phyloP scores from a whole-genome alignment of 2,113 vertebrate genomes.

The Salvelinus namaycush region DNA sequence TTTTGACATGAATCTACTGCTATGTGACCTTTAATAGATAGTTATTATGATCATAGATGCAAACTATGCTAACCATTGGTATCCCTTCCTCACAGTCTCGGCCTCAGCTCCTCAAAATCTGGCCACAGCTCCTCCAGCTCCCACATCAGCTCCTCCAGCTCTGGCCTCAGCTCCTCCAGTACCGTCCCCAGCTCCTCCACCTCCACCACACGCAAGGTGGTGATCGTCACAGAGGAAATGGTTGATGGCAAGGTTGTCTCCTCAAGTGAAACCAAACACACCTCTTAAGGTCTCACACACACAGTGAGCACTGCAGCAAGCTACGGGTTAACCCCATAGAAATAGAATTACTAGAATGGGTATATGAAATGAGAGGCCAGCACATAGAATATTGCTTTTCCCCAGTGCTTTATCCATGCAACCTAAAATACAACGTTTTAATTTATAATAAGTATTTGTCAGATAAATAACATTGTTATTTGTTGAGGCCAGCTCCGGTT shows the following conservation, averaged over 20 bases:
- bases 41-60: no score
- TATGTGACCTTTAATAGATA: no score
- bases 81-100: neutral
- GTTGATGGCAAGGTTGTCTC: slow-evolving; percentile 62
- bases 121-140: neutral
- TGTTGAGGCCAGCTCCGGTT: no score
- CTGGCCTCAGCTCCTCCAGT: neutral
- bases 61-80: neutral
- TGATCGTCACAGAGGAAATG: slow-evolving; percentile 62
- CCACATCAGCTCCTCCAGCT: neutral
- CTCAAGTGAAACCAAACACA: slow-evolving; percentile 9
- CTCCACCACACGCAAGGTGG: slow-evolving; percentile 22
- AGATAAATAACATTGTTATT: no score
- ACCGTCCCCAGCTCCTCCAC: neutral
- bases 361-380: no score
- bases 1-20: no score
- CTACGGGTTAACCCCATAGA: neutral
- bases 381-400: no score
- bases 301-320: neutral
- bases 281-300: neutral
- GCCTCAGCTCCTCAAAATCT: neutral
- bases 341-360: no score
- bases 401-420: no score
- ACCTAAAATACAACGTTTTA: no score
- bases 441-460: no score